phyloP scores from a whole-genome alignment of 2,888 invertebrate species.

The Idaea aversata region DNA sequence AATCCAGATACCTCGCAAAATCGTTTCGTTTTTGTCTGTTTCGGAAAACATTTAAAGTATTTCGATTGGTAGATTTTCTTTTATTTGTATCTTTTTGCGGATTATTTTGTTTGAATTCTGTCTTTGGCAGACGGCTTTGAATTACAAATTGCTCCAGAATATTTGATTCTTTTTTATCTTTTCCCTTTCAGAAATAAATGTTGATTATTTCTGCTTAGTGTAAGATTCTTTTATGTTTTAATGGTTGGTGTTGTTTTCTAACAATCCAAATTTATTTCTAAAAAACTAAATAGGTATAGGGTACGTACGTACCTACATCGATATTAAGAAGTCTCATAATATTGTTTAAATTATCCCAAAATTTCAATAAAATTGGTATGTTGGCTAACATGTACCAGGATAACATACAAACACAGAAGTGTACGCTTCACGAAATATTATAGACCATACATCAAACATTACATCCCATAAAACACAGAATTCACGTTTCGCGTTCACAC shows the following conservation, averaged over 20 bases:
- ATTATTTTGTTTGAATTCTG: not conserved
- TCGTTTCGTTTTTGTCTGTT: not conserved
- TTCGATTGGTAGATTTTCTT: not conserved
- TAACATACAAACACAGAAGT: not conserved
- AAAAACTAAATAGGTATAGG: too few relatives aligned
- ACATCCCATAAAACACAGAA: not conserved
- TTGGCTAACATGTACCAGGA: too few relatives aligned
- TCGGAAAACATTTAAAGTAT: not conserved
- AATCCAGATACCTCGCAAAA: not conserved
- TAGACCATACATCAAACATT: not conserved
- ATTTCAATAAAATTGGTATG: too few relatives aligned
- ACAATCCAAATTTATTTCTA: too few relatives aligned
- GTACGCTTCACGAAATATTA: not conserved
- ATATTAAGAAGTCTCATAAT: too few relatives aligned
- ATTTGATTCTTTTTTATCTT: constrained; percentile 3
- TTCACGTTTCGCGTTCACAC: not conserved
- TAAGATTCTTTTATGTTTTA: not conserved
- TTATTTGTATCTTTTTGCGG: not conserved
- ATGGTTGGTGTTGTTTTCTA: too few relatives aligned
- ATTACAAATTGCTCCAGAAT: not conserved
- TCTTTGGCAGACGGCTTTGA: constrained; percentile 3
- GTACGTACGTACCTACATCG: too few relatives aligned
- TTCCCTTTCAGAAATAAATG: not conserved
- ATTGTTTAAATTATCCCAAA: too few relatives aligned
- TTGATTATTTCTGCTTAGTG: not conserved